A percentile compares a stretch with the other conserved stretches of the same genome.
Evolutionary conservation across 2,888 invertebrate species (phyloP).

Genomic region (Drosophila subquinaria): DNA sequence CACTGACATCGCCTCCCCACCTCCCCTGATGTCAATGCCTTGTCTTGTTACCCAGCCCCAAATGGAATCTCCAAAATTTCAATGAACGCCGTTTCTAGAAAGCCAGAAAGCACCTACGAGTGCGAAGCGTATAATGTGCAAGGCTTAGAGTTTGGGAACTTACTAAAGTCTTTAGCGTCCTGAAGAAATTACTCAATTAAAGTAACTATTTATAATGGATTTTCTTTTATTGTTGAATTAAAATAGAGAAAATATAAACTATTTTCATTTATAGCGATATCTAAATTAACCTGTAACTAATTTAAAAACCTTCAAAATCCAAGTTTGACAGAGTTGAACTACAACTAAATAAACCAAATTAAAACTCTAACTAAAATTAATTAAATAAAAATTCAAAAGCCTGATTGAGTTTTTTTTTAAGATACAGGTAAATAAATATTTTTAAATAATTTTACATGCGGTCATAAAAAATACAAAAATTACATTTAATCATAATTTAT

Average conservation of each 20-base stretch:
- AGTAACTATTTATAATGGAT: not conserved
- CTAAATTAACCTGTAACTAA: too few species aligned
- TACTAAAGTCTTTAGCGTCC: too few species aligned
- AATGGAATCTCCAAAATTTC: conserved; percentile 16
- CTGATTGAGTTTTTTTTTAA: not conserved
- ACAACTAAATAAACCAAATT: not conserved
- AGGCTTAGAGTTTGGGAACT: not conserved
- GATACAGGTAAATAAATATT: too few species aligned
- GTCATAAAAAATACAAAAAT: not conserved
- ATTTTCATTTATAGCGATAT: not conserved
- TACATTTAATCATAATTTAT: not conserved
- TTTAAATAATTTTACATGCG: too few species aligned
- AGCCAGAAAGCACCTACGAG: not conserved
- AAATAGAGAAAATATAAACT: too few species aligned
- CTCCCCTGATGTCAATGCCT: conserved; percentile 33
- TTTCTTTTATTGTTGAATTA: not conserved
- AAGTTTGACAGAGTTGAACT: too few species aligned
- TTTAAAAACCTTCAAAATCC: too few species aligned
- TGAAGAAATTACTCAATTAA: not conserved
- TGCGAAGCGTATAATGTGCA: not conserved
- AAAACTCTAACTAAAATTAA: not conserved
- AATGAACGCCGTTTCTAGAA: conserved; percentile 17
- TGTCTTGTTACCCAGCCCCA: conserved; percentile 29
- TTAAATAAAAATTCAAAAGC: not conserved
- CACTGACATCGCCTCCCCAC: conserved; percentile 49